Percentiles rank a stretch among this genome's conserved stretches.
phyloP scores from a whole-genome alignment of 2,888 invertebrate species.

The Emesis russula region DNA sequence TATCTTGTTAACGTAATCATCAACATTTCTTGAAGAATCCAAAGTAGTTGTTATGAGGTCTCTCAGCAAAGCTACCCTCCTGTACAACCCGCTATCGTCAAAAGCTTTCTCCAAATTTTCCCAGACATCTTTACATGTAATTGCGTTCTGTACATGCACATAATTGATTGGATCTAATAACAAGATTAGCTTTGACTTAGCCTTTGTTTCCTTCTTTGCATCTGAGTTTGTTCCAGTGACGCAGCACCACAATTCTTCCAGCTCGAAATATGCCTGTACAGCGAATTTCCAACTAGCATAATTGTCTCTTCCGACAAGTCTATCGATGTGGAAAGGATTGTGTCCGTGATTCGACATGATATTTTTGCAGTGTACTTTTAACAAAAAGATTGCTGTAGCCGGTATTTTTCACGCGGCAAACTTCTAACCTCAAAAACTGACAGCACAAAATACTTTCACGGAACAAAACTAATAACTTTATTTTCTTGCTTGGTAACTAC shows the following conservation, averaged over 20 bases:
- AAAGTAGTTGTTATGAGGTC: slow-evolving; percentile 23
- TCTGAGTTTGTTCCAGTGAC: neutral
- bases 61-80: slow-evolving; percentile 50
- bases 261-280: slow-evolving; percentile 7
- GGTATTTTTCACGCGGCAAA: too few species aligned
- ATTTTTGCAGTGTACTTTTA: too few species aligned
- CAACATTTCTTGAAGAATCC: slow-evolving; percentile 1
- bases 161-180: neutral
- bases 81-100: slow-evolving; percentile 50
- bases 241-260: slow-evolving; percentile 2
- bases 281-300: slow-evolving; percentile 12
- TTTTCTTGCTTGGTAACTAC: too few species aligned
- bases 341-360: neutral
- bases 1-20: slow-evolving; percentile 66
- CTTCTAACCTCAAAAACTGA: too few species aligned
- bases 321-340: neutral
- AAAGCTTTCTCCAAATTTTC: slow-evolving; percentile 48
- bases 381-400: too few species aligned
- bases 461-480: too few species aligned
- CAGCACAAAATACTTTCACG: too few species aligned
- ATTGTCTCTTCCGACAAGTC: slow-evolving; percentile 12
- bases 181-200: neutral
- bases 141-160: slow-evolving; percentile 23
- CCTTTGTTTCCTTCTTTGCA: neutral
- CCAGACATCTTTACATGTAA: slow-evolving; percentile 53